These are phyloP conservation scores for Drosophila kikkawai DNA, from an alignment of 1,140 invertebrate species.

Conservation along the genomic window DNA sequence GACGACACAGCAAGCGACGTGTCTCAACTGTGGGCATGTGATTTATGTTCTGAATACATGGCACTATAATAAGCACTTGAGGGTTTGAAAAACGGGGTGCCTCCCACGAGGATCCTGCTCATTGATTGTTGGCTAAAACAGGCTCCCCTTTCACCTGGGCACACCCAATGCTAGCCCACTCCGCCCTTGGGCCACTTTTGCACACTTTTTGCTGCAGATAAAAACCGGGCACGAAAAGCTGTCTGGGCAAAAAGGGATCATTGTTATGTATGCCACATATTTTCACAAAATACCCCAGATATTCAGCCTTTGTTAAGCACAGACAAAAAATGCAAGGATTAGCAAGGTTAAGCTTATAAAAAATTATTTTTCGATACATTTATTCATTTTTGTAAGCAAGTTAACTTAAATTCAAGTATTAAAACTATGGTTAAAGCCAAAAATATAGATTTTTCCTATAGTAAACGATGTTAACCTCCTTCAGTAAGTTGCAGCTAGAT, in stretches of 20 bases:
- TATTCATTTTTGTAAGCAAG: neutral
- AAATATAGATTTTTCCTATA: neutral
- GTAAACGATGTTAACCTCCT: neutral
- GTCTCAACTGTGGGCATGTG: constrained; percentile 57
- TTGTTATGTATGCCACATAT: constrained; percentile 50
- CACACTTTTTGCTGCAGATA: constrained; percentile 31
- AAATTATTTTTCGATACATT: neutral
- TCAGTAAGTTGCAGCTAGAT: neutral
- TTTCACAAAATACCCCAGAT: constrained; percentile 13
- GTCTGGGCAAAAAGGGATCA: constrained; percentile 39
- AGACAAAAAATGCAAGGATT: neutral
- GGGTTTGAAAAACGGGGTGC: constrained; percentile 14
- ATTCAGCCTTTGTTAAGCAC: constrained; percentile 1
- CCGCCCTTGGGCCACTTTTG: constrained; percentile 15
- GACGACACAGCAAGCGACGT: constrained; percentile 40
- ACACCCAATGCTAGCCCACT: neutral
- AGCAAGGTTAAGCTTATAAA: neutral
- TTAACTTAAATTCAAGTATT: too few species aligned
- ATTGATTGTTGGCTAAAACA: constrained; percentile 75
- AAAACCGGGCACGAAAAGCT: constrained; percentile 27
- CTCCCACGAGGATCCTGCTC: constrained; percentile 16
- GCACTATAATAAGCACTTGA: constrained; percentile 64
- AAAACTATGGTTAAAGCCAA: neutral
- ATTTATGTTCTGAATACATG: constrained; percentile 76
- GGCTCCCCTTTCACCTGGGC: constrained; percentile 10